Base-by-base conservation (phyloP, 1,140 invertebrate species). In the Trichonephila inaurata region DNA sequence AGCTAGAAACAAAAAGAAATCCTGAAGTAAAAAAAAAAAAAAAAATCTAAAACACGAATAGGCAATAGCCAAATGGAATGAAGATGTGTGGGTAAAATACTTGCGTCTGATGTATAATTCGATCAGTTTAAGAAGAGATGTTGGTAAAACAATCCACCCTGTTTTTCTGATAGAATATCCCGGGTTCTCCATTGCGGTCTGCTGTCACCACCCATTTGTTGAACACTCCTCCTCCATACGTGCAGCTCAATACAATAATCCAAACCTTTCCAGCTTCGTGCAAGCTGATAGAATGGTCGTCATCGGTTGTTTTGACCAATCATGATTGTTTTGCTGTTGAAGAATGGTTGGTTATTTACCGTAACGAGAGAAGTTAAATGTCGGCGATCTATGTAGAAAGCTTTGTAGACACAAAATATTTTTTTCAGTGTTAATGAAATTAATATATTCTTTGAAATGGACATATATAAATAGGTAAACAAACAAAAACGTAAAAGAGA, bases 171-270 rank as follows among this genome's bases (percentile, higher is more conserved):
- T 10, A 18, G 72, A 77, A 77, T 77, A 77, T 33, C 28, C 16
- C 18, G 33, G 33, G 72, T 77, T 77, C 72, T 33, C 40, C 82
- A 24, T 83, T 58, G 82, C 24, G 51, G 82, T 83, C 82, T 21
- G 82, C 51, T 83, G 82, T 83, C 58, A 44, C 82, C n/a, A 24
- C 3, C 82, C 82, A 83, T 83, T 83, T 60, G 44, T 44, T n/a
- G 44, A 83, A 60, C 10, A 24, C 44, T 8, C n/a, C 40, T 21
- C n/a, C 3, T 3, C 4, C 33, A 40, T 40, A 40, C 33, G 4
- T 40, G 24, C 21, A 6, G n/a, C 44, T 60, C 51, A 14, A 28
- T 28, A 77, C 18, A 77, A 77, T 28, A 28, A 77, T 77, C 28
- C 72, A 18, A 77, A 69, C 33, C 33, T 40, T 77, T 40, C 14